phyloP scores from a whole-genome alignment of 2,888 invertebrate genomes.

The Cylindroiulus punctatus region DNA sequence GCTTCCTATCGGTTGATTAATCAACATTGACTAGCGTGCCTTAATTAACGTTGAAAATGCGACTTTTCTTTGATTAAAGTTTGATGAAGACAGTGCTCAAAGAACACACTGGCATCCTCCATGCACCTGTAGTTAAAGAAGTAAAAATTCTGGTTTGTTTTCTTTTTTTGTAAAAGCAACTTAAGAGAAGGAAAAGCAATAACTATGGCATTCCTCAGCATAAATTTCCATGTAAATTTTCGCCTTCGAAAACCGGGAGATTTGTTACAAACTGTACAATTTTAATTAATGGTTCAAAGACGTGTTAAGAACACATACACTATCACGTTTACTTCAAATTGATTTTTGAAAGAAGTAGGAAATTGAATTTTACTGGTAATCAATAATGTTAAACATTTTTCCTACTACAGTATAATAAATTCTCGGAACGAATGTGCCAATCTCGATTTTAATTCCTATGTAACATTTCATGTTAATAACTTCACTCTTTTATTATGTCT shows the following conservation, averaged over 20 bases:
- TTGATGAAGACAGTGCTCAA: too few relatives aligned
- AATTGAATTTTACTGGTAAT: too few relatives aligned
- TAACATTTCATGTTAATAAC: too few relatives aligned
- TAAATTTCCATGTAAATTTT: not conserved
- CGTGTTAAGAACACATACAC: not conserved
- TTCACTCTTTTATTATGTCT: too few relatives aligned
- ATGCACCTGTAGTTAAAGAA: not conserved
- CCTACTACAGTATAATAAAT: too few relatives aligned
- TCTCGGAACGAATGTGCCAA: too few relatives aligned
- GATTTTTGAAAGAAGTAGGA: not conserved
- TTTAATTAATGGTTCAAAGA: not conserved
- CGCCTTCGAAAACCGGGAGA: not conserved
- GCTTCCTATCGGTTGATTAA: too few relatives aligned
- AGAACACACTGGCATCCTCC: not conserved
- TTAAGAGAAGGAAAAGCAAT: not conserved
- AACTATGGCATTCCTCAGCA: not conserved
- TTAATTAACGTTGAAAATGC: too few relatives aligned
- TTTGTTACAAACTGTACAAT: not conserved
- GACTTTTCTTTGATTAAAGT: too few relatives aligned
- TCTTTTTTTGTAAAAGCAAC: not conserved
- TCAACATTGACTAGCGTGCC: too few relatives aligned
- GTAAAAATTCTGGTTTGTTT: not conserved
- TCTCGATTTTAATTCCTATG: too few relatives aligned
- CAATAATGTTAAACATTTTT: too few relatives aligned
- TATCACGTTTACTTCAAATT: not conserved